Conservation (phyloP, 2,888 invertebrate genomes). For the Coecobrya sp. region DNA sequence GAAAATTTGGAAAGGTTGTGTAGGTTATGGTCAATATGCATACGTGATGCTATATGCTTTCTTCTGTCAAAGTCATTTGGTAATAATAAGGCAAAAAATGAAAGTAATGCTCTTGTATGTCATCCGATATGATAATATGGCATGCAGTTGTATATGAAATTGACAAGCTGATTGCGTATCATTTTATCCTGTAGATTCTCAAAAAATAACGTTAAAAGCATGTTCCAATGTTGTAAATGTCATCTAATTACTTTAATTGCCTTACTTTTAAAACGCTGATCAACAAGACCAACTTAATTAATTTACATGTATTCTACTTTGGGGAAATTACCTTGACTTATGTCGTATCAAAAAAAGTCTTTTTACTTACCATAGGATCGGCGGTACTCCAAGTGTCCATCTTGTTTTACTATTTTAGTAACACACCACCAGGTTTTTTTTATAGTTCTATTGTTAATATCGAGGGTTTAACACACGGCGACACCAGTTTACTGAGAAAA, state of each 20-base stretch:
- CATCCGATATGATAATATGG: too few species aligned
- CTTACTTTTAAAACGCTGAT: background rate
- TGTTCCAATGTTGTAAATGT: background rate
- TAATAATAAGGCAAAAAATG: too few species aligned
- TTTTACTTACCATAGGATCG: slow-evolving; percentile 81
- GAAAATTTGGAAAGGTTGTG: too few species aligned
- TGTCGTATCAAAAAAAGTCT: background rate
- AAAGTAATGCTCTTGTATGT: too few species aligned
- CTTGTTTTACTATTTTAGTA: background rate
- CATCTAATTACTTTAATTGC: background rate
- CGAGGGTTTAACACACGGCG: background rate
- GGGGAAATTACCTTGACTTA: background rate
- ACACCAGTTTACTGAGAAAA: too few species aligned
- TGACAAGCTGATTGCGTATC: too few species aligned
- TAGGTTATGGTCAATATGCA: too few species aligned
- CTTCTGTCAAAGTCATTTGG: too few species aligned
- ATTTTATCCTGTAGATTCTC: too few species aligned
- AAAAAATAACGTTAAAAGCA: too few species aligned
- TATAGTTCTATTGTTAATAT: background rate
- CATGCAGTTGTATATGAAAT: too few species aligned
- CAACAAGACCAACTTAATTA: background rate
- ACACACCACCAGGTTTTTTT: background rate
- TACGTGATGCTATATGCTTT: too few species aligned
- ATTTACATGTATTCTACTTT: background rate
- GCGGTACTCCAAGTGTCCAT: slow-evolving; percentile 82